Evolutionary conservation across 2,888 invertebrate species (phyloP), one percentile per base, ranked within the genome.

Genomic region (Eupithecia subumbrata): DNA sequence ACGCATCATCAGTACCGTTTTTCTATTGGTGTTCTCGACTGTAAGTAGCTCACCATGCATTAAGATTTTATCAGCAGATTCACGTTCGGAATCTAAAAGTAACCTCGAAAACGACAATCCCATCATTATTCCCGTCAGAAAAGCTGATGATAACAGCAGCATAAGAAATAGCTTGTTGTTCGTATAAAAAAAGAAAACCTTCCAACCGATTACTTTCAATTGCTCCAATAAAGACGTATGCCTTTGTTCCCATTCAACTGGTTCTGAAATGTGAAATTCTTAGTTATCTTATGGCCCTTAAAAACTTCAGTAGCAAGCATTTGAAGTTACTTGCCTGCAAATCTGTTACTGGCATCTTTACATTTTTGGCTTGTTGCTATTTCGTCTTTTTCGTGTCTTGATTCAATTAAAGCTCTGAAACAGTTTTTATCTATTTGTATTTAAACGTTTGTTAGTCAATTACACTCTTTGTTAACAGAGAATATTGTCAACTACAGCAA

Each of bases 61-160:
- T 5, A 86, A 78, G 25, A 81, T 83, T 12, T 81, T 84, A 4
- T 82, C 74, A 0, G 77, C 79, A 43, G 81, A 80, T 56, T 84
- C 82, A 4, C 79, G 77, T 11, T 87, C 84, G 73, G 91, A 81
- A 8, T 84, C 45, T 1, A 74, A 70, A 25, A 90, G 77, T 76
- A 89, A 81, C 18, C 76, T 76, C 0, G 90, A 83, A 3, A 92
- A 77, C 0, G 89, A 87, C 11, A 86, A 66, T 0, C 92, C 93
- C 5, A 93, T 87, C 34, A 89, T 84, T 11, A 90, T n/a, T 1
- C 92, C 93, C 1, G 89, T 82, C 2, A 86, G 73, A 14, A 90
- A 66, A 2, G 92, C 89, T 8, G 89, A 80, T 25, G 89, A 84
- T 80, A 93, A 91, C 80, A 90, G 91, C 0, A 91, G 52, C 22